Conservation (phyloP, 1,140 invertebrate species). For the Orchesella cincta region DNA sequence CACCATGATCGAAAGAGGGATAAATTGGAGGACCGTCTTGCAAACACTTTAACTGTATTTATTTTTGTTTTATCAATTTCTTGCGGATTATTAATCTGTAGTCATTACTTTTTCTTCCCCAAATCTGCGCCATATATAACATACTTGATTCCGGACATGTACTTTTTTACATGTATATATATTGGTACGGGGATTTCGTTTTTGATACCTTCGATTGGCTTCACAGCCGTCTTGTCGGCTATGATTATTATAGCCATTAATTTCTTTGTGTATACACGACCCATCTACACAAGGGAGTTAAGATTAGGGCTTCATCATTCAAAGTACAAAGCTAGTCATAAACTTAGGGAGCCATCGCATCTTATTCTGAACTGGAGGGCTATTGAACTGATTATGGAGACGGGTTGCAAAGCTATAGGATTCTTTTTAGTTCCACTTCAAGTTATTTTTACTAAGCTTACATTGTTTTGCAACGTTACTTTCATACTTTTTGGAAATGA, state of each 20-base stretch:
- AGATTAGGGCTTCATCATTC: neutral
- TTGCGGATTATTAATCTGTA: neutral
- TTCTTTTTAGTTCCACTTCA: neutral
- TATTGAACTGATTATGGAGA: neutral
- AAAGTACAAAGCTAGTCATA: neutral
- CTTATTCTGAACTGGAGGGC: neutral
- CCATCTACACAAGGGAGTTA: neutral
- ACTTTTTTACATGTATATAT: slow-evolving; percentile 4
- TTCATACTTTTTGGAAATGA: neutral
- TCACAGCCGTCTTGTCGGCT: neutral
- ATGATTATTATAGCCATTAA: neutral
- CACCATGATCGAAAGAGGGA: neutral
- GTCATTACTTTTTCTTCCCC: neutral
- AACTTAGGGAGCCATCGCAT: neutral
- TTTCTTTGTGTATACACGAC: neutral
- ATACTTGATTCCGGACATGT: neutral
- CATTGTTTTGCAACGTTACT: neutral
- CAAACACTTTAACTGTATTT: neutral
- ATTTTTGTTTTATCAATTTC: neutral
- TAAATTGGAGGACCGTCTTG: neutral
- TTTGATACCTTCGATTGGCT: neutral
- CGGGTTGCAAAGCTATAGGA: neutral
- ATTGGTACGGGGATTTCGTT: neutral
- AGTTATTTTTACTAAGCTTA: neutral
- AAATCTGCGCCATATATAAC: neutral